phyloP scores from a whole-genome alignment of 2,113 vertebrate genomes.

The Cettia cetti region DNA sequence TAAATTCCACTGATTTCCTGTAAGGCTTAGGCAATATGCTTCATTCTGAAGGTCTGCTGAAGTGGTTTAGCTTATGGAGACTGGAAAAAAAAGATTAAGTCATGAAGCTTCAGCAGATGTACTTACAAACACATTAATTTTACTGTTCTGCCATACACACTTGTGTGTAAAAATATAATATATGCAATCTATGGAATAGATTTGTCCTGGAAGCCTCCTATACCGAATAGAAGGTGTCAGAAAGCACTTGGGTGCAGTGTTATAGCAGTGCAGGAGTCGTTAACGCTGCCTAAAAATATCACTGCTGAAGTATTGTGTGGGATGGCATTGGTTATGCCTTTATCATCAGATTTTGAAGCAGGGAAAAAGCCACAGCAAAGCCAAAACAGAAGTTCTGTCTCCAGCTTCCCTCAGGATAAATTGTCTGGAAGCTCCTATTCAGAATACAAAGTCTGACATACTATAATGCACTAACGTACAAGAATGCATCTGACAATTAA shows the following conservation, averaged over 20 bases:
- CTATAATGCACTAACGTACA: fast-evolving
- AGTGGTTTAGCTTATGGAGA: not conserved
- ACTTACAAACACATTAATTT: not conserved
- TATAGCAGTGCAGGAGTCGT: not conserved
- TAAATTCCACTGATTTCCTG: not conserved
- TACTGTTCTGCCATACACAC: not conserved
- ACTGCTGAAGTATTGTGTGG: not conserved
- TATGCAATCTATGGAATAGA: not conserved
- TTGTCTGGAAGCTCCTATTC: not conserved
- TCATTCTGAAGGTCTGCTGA: not conserved
- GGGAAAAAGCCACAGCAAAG: not conserved
- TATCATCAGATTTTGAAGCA: not conserved
- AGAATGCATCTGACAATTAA: not conserved
- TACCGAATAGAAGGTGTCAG: not conserved
- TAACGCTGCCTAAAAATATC: not conserved
- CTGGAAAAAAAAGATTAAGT: not conserved
- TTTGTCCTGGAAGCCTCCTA: not conserved
- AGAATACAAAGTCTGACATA: not conserved
- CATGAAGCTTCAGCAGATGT: not conserved
- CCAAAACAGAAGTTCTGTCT: not conserved
- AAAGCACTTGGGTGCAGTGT: not conserved
- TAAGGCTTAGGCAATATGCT: not conserved
- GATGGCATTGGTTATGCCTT: not conserved
- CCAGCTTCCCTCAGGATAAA: not conserved
- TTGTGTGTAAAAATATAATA: not conserved